phyloP scores from a whole-genome alignment of 2,888 invertebrate species.

The Atrina japonica region DNA sequence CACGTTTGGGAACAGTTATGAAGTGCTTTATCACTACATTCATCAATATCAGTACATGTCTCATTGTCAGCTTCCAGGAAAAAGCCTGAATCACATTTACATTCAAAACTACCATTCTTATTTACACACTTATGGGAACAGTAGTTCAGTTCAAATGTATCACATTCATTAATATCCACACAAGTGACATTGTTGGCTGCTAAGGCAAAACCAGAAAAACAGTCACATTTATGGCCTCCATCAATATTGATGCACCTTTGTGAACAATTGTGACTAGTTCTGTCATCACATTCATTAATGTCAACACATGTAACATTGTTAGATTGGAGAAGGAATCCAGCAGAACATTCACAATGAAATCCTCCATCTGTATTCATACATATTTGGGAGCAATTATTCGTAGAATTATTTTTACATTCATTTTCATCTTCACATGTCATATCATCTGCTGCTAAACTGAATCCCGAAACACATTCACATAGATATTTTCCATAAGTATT shows the following conservation, averaged over 20 bases:
- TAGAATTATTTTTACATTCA: conserved; percentile 9
- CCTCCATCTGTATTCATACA: conserved; percentile 21
- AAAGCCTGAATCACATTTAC: conserved; percentile 16
- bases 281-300: conserved; percentile 12
- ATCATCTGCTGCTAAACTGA: neutral
- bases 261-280: conserved; percentile 7
- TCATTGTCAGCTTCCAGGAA: conserved; percentile 2
- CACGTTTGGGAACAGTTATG: conserved; percentile 16
- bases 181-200: neutral
- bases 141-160: neutral
- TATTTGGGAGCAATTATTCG: conserved; percentile 19
- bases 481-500: conserved; percentile 7
- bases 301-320: conserved; percentile 9
- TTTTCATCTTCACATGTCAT: conserved; percentile 18
- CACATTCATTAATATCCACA: conserved; percentile 20
- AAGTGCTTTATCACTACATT: neutral
- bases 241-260: conserved; percentile 5
- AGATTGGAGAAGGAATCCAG: neutral
- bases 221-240: conserved; percentile 13
- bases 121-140: conserved; percentile 25
- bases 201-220: neutral
- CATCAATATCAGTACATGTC: conserved; percentile 29
- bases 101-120: conserved; percentile 7
- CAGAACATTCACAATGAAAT: conserved; percentile 18
- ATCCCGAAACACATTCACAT: conserved; percentile 22